A percentile compares a stretch with the other conserved stretches of the same genome.
Conservation (phyloP, 1,140 invertebrate genomes). For the Lucilia cuprina region DNA sequence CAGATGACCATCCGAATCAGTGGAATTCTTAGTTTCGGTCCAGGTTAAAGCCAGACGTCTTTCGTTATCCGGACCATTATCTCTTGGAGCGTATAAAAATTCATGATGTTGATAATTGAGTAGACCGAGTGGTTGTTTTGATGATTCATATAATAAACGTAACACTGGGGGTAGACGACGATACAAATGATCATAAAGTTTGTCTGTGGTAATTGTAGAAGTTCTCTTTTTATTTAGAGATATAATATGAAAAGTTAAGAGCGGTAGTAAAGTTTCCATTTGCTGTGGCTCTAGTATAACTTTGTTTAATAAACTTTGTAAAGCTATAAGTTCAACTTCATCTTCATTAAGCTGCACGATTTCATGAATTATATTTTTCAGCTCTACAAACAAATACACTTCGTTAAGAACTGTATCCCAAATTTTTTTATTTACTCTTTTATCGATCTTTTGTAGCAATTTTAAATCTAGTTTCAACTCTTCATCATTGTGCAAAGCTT, state of each 20-base stretch:
- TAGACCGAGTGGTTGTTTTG: background rate
- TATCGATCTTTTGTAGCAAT: background rate
- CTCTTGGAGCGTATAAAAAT: constrained; percentile 22
- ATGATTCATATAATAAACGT: background rate
- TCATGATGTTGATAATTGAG: constrained; percentile 9
- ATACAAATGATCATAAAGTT: background rate
- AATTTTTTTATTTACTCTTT: background rate
- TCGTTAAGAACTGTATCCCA: background rate
- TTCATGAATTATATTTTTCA: background rate
- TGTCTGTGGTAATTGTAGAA: background rate
- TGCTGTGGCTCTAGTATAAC: background rate
- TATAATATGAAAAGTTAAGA: background rate
- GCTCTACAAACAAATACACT: background rate
- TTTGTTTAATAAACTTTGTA: background rate
- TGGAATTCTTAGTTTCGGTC: constrained; percentile 16
- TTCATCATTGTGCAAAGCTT: background rate
- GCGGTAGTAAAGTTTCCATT: background rate
- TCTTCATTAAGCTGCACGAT: background rate
- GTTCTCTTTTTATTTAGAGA: background rate
- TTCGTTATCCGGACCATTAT: constrained; percentile 21
- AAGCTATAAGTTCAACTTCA: background rate
- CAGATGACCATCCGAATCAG: constrained; percentile 15
- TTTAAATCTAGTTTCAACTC: background rate
- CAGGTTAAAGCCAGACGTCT: constrained; percentile 15
- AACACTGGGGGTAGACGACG: background rate